phyloP scores from a whole-genome alignment of 2,113 vertebrate genomes.

The Laticauda colubrina region DNA sequence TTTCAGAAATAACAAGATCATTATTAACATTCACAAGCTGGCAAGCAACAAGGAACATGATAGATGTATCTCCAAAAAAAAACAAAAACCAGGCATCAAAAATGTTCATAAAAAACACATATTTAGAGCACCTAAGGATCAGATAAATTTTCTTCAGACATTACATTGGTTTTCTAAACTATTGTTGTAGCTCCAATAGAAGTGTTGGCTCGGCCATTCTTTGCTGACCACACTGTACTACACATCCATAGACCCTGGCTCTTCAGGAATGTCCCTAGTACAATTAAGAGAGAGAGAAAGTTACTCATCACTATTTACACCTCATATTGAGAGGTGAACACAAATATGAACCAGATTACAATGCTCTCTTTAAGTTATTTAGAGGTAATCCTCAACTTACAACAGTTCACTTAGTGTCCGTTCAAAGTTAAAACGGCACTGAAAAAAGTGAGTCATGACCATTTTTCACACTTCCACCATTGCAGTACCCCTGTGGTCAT shows the following conservation, averaged over 20 bases:
- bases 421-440: not conserved
- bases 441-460: not conserved
- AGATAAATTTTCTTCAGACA: not conserved
- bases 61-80: not conserved
- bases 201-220: not conserved
- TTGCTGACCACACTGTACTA: not conserved
- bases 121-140: not conserved
- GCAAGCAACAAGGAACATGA: conserved; percentile 14
- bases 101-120: not conserved
- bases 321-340: not conserved
- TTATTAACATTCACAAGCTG: conserved; percentile 28
- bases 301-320: not conserved
- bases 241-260: not conserved
- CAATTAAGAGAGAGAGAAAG: not conserved
- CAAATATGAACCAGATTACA: not conserved
- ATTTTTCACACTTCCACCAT: too few species aligned
- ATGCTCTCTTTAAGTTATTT: not conserved
- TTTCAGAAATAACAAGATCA: conserved; percentile 28
- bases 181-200: not conserved
- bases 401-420: not conserved
- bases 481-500: not conserved
- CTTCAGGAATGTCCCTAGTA: not conserved
- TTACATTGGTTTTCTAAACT: not conserved
- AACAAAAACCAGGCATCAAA: conserved; percentile 16
- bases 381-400: not conserved